Conservation (phyloP, 2,797 vertebrate species). For the Iguana delicatissima region DNA sequence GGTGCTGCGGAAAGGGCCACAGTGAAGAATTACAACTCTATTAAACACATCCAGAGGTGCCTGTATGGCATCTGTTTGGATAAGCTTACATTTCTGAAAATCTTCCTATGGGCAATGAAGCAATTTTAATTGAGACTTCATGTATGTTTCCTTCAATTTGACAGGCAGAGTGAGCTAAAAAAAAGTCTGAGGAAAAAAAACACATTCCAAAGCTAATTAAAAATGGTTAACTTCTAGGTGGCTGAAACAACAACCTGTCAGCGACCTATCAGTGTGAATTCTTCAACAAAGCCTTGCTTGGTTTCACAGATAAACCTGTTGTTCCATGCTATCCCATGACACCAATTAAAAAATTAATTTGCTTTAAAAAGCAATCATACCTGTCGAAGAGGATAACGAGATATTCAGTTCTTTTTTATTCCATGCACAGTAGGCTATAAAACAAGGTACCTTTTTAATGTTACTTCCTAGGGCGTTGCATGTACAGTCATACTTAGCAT, state of each 20-base stretch:
- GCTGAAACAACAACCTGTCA: slow-evolving; percentile 69
- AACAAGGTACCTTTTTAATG: slow-evolving; percentile 12
- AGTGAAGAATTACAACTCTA: too few species aligned
- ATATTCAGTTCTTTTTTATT: slow-evolving; percentile 43
- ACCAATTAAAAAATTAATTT: slow-evolving; percentile 64
- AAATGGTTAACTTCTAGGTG: slow-evolving; percentile 56
- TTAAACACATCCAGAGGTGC: background rate
- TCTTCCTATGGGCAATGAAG: slow-evolving; percentile 51
- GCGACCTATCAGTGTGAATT: slow-evolving; percentile 55
- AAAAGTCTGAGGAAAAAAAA: slow-evolving; percentile 38
- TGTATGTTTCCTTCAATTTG: slow-evolving; percentile 63
- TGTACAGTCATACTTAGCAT: slow-evolving; percentile 15
- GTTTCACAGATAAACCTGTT: slow-evolving; percentile 66
- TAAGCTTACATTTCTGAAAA: slow-evolving; percentile 4
- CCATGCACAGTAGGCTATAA: slow-evolving; percentile 23
- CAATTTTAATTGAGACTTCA: slow-evolving; percentile 73
- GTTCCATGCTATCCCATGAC: slow-evolving; percentile 21
- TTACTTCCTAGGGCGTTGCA: background rate
- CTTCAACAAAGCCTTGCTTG: slow-evolving; percentile 69
- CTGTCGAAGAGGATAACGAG: slow-evolving; percentile 27
- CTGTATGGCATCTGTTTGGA: too few species aligned
- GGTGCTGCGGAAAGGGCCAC: too few species aligned
- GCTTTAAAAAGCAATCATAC: slow-evolving; percentile 38
- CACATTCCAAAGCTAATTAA: slow-evolving; percentile 68
- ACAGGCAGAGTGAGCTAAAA: slow-evolving; percentile 41